phyloP scores from a whole-genome alignment of 2,113 vertebrate species.

The Callionymus lyra region DNA sequence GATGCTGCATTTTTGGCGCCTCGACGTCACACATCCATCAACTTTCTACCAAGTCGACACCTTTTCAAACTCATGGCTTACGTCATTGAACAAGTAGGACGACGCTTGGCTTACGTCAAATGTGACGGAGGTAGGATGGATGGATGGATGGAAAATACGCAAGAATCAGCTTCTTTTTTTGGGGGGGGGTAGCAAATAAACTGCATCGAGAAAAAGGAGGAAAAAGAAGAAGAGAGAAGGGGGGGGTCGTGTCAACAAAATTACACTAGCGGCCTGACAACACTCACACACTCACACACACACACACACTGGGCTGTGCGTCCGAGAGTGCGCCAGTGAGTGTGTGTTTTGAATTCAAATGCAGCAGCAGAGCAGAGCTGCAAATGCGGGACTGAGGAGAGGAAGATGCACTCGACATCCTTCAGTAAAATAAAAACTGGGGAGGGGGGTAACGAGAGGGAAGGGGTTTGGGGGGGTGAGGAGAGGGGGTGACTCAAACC shows the following conservation, averaged over 20 bases:
- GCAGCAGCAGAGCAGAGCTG: slow-evolving; percentile 56
- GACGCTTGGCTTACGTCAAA: slow-evolving; percentile 23
- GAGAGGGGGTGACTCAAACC: no score
- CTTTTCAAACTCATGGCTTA: slow-evolving; percentile 39
- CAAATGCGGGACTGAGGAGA: slow-evolving; percentile 55
- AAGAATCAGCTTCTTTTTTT: background rate
- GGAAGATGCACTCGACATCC: slow-evolving; percentile 31
- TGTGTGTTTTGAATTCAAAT: slow-evolving; percentile 75
- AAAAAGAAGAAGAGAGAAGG: background rate
- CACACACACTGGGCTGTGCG: slow-evolving; percentile 40
- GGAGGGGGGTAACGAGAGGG: slow-evolving; percentile 22
- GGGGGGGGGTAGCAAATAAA: slow-evolving; percentile 1
- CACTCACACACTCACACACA: slow-evolving; percentile 1
- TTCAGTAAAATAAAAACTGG: slow-evolving; percentile 5
- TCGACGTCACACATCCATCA: no score
- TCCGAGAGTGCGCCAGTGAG: slow-evolving; percentile 62
- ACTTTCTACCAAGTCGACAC: slow-evolving; percentile 5
- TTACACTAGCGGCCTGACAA: slow-evolving; percentile 30
- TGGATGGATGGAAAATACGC: no score
- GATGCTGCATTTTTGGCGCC: no score
- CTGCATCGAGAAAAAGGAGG: slow-evolving; percentile 1
- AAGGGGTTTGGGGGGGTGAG: no score
- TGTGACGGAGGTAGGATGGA: slow-evolving; percentile 11
- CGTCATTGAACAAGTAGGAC: slow-evolving; percentile 41
- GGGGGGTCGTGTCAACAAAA: slow-evolving; percentile 31